Conservation (phyloP, 1,140 invertebrate genomes). For the Macrotrachela quadricornifera region DNA sequence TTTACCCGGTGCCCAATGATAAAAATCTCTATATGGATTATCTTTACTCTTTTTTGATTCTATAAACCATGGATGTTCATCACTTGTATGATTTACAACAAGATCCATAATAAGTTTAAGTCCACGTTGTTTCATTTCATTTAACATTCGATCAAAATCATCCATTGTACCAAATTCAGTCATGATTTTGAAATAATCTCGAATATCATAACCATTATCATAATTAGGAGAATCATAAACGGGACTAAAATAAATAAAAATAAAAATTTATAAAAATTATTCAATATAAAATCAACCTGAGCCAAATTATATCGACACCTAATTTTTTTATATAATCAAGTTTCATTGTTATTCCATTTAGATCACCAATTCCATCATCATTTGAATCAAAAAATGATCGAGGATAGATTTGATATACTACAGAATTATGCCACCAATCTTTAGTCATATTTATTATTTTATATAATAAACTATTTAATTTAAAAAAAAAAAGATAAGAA, state of each 20-base stretch:
- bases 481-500: no score
- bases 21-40: conserved; percentile 45
- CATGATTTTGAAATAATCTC: conserved; percentile 47
- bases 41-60: conserved; percentile 38
- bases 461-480: no score
- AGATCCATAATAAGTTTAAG: conserved; percentile 40
- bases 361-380: conserved; percentile 45
- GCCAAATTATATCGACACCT: background rate
- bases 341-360: conserved; percentile 33
- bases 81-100: conserved; percentile 61
- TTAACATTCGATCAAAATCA: conserved; percentile 42
- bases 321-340: no score
- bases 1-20: conserved; percentile 39
- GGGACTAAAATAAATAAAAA: conserved; percentile 23
- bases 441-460: no score
- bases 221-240: conserved; percentile 44
- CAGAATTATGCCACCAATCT: conserved; percentile 48
- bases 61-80: conserved; percentile 53
- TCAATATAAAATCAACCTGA: conserved; percentile 41
- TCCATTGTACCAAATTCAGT: conserved; percentile 45
- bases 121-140: conserved; percentile 19
- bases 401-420: conserved; percentile 54
- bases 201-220: conserved; percentile 46
- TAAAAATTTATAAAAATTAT: no score
- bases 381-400: conserved; percentile 49